Conservation (phyloP, 2,797 vertebrate genomes). For the Danio aesculapii region DNA sequence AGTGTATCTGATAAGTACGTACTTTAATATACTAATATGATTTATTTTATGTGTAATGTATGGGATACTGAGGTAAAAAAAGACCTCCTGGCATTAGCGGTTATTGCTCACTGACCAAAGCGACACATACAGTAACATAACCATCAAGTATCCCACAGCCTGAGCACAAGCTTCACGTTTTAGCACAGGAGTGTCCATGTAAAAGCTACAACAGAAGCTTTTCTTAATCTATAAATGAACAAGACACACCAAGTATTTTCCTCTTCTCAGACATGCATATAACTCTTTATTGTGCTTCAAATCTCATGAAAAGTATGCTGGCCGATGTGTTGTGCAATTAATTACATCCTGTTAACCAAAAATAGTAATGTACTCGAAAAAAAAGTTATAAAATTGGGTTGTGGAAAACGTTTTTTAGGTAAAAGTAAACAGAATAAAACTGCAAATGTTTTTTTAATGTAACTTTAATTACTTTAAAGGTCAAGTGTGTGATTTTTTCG, state of each 20-base stretch:
- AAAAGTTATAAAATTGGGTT: not conserved
- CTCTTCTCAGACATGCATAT: not conserved
- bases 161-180: not conserved
- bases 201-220: not conserved
- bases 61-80: not conserved
- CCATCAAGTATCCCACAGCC: not conserved
- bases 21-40: too few relatives aligned
- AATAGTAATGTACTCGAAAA: not conserved
- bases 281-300: not conserved
- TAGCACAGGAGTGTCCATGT: not conserved
- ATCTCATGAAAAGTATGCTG: not conserved
- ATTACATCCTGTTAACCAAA: not conserved
- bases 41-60: not conserved
- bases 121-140: not conserved
- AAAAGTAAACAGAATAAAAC: not conserved
- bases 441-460: not conserved
- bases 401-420: not conserved
- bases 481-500: not conserved
- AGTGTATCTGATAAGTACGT: not conserved
- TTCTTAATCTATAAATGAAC: not conserved
- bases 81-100: not conserved
- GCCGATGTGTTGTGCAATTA: not conserved
- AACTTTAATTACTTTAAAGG: conserved; percentile 4
- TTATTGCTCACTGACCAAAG: conserved; percentile 2
- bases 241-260: not conserved